Evolutionary conservation across 2,113 vertebrate genomes (phyloP).

Genomic region (Actenoides lindsayi): DNA sequence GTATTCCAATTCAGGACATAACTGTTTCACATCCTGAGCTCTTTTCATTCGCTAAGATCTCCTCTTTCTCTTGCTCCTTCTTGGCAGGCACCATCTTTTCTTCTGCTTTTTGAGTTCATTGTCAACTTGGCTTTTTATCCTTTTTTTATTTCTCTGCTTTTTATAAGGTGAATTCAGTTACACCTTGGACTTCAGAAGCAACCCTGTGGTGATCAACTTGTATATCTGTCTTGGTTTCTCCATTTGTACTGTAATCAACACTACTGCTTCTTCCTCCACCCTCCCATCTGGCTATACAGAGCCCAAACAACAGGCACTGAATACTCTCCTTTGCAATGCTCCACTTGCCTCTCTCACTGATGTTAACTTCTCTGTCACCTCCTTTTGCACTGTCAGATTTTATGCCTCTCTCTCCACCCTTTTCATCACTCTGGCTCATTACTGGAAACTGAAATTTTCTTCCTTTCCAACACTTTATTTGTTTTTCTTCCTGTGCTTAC

Average conservation of each 20-base stretch:
- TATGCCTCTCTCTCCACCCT: background rate
- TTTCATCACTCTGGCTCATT: background rate
- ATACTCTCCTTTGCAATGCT: background rate
- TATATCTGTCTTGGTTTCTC: background rate
- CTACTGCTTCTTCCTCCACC: background rate
- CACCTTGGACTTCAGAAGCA: background rate
- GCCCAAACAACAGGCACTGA: background rate
- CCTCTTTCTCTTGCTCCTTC: background rate
- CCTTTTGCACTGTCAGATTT: background rate
- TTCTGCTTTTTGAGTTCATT: background rate
- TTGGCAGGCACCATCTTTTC: background rate
- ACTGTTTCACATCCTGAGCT: background rate
- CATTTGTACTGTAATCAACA: background rate
- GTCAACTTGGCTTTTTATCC: background rate
- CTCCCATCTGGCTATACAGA: background rate
- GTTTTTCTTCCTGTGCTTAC: background rate
- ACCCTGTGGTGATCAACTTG: background rate
- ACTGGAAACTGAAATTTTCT: slow-evolving; percentile 29
- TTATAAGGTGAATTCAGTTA: background rate
- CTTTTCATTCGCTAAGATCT: background rate
- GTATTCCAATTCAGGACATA: background rate
- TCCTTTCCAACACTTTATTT: slow-evolving; percentile 21
- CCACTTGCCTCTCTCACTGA: background rate
- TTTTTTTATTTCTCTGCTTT: background rate
- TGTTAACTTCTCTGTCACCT: background rate